Percentiles rank a stretch among this genome's conserved stretches.
phyloP scores from a whole-genome alignment of 2,797 vertebrate species.

The Tragopan temminckii region DNA sequence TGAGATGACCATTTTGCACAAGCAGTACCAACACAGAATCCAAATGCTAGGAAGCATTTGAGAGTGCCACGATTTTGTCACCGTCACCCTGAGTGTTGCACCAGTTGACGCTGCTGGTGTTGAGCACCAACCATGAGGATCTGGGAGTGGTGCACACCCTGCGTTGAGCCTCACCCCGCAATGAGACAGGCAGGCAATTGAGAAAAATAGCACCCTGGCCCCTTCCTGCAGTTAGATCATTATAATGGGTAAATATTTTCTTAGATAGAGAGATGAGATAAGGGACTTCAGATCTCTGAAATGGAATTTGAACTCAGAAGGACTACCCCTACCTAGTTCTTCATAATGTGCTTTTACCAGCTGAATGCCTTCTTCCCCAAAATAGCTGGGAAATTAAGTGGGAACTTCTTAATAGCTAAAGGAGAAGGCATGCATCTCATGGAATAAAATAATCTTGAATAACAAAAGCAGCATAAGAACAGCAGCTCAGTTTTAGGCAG shows the following conservation, averaged over 20 bases:
- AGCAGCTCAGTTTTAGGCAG: background rate
- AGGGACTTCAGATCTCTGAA: conserved; percentile 51
- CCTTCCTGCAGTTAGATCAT: conserved; percentile 63
- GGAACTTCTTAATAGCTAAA: background rate
- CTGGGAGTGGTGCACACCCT: background rate
- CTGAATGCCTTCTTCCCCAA: background rate
- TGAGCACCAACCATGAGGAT: background rate
- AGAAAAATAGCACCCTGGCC: conserved; percentile 50
- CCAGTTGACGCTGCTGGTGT: background rate
- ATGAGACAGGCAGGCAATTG: conserved; percentile 31
- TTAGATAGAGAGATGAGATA: conserved; percentile 62
- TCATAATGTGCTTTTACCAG: background rate
- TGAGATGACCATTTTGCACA: background rate
- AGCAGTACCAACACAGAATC: background rate
- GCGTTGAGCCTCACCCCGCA: background rate
- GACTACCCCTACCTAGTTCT: background rate
- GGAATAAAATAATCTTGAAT: background rate
- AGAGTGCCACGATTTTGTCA: background rate
- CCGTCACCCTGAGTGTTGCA: background rate
- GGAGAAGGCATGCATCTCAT: background rate
- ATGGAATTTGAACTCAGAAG: conserved; percentile 20
- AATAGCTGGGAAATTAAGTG: background rate
- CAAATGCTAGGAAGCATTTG: background rate
- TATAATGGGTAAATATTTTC: conserved; percentile 67
- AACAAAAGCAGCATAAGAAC: background rate